These are phyloP conservation scores for Tholera decimalis DNA, from an alignment of 2,888 invertebrate species.

Conservation along the genomic window DNA sequence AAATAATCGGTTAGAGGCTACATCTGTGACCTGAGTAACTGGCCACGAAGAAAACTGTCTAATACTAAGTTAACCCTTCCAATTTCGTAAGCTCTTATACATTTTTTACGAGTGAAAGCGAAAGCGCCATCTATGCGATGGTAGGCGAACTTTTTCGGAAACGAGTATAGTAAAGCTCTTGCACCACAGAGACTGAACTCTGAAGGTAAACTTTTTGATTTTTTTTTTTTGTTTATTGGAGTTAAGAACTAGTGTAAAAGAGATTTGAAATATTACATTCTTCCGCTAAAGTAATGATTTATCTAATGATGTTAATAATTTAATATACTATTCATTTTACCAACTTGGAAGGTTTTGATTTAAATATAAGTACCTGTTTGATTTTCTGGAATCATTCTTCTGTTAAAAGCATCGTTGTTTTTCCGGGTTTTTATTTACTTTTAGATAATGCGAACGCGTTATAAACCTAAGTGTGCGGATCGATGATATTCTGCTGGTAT, in stretches of 20 bases:
- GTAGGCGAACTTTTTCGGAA: constrained; percentile 66
- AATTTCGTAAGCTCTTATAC: constrained; percentile 20
- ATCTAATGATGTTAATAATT: constrained; percentile 40
- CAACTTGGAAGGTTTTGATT: neutral
- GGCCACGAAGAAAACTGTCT: constrained; percentile 26
- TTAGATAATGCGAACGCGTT: neutral
- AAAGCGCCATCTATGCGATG: constrained; percentile 73
- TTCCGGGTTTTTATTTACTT: neutral
- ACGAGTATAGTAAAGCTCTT: constrained; percentile 28
- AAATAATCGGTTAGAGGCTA: neutral
- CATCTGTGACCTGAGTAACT: constrained; percentile 16
- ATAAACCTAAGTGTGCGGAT: constrained; percentile 6
- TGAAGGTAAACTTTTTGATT: constrained; percentile 4
- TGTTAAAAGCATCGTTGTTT: neutral
- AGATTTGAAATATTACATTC: constrained; percentile 35
- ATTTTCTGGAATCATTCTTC: neutral
- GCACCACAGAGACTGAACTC: constrained; percentile 8
- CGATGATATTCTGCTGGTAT: constrained; percentile 27
- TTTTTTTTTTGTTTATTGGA: constrained; percentile 16
- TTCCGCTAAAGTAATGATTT: constrained; percentile 11
- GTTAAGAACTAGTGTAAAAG: constrained; percentile 21
- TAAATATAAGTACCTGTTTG: neutral
- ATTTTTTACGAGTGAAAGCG: constrained; percentile 47
- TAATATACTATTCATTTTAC: no score
- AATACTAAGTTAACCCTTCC: constrained; percentile 28